A percentile compares a stretch with the other conserved stretches of the same genome.
Conservation (phyloP, 2,113 vertebrate species). For the Atherinomorus stipes region DNA sequence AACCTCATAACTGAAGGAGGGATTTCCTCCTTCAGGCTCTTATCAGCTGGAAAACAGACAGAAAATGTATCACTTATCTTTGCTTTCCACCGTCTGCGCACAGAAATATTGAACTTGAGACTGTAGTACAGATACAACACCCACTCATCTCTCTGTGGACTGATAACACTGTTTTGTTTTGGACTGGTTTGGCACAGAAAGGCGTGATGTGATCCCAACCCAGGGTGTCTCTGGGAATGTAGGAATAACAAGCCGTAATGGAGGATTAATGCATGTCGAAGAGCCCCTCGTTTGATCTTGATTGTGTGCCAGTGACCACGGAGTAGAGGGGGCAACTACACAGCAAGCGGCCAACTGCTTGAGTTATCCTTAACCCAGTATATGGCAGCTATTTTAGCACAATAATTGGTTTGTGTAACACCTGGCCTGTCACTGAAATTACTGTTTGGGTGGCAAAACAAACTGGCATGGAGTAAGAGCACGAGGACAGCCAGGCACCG, state of each 20-base stretch:
- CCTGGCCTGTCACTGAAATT: conserved; percentile 46
- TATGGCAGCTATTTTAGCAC: conserved; percentile 16
- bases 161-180: conserved; percentile 57
- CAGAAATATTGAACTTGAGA: conserved; percentile 48
- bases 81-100: conserved; percentile 26
- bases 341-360: background rate
- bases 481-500: conserved; percentile 46
- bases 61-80: conserved; percentile 59
- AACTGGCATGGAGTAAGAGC: conserved; percentile 37
- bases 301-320: conserved; percentile 17
- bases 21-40: conserved; percentile 43
- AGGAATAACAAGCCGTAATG: conserved; percentile 33
- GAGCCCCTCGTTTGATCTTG: conserved; percentile 27
- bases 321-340: background rate
- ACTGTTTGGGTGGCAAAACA: conserved; percentile 49
- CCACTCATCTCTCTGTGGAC: conserved; percentile 38
- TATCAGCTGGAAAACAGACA: conserved; percentile 68
- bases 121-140: conserved; percentile 33
- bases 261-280: conserved; percentile 48
- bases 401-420: conserved; percentile 37
- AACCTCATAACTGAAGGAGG: conserved; percentile 26
- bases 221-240: conserved; percentile 41
- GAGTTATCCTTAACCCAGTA: conserved; percentile 4
- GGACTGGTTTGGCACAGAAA: conserved; percentile 41
- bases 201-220: conserved; percentile 13